A percentile compares a stretch with the other conserved stretches of the same genome.
These are phyloP conservation scores for Microcebus lehilahytsara DNA, from an alignment of 2,113 vertebrate genomes.

Conservation along the genomic window DNA sequence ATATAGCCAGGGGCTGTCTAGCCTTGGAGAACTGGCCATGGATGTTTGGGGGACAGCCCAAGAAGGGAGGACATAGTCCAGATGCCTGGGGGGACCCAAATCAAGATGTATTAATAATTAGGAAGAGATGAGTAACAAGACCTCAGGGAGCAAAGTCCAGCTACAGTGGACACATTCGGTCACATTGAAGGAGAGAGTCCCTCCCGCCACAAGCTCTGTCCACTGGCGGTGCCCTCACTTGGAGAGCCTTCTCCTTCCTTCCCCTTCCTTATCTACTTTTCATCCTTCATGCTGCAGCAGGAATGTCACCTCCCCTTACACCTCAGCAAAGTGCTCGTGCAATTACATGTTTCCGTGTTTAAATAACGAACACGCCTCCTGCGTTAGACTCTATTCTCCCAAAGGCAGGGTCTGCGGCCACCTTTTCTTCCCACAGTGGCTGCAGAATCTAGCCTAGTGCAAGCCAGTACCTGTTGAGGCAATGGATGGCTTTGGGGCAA, in stretches of 20 bases:
- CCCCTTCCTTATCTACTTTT: background rate
- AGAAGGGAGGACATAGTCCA: background rate
- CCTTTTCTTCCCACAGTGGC: background rate
- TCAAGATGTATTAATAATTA: background rate
- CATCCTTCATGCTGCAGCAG: background rate
- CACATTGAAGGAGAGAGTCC: background rate
- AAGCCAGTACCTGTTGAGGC: background rate
- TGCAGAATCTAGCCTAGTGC: background rate
- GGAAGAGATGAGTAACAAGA: background rate
- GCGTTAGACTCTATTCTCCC: background rate
- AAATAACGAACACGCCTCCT: background rate
- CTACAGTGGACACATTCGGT: background rate
- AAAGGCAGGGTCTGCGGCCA: background rate
- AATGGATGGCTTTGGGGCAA: background rate
- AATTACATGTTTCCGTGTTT: background rate
- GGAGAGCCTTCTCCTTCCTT: background rate
- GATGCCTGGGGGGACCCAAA: background rate
- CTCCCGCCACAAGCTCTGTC: background rate
- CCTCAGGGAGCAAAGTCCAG: background rate
- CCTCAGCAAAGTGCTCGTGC: background rate
- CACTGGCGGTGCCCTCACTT: background rate
- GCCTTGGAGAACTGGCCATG: too few relatives aligned
- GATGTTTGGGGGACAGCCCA: background rate
- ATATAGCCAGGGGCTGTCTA: accelerated
- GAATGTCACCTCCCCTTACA: background rate